Evolutionary conservation across 1,140 invertebrate genomes (phyloP), one percentile per base, ranked within the genome.

Genomic region (Gonatopus flavifemur): DNA sequence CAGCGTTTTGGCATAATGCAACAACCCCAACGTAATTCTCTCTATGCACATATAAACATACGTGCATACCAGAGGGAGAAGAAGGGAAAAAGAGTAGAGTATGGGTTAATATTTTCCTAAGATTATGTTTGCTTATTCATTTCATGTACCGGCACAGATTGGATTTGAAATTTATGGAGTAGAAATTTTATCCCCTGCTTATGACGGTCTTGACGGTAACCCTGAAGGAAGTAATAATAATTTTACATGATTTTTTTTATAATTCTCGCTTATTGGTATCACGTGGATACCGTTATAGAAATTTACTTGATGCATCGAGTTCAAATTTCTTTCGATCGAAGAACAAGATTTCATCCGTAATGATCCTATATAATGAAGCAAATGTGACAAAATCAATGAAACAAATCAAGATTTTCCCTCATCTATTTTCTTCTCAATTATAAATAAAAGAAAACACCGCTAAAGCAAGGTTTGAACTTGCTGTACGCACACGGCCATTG

Each of bases 91-190:
- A 42, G 31, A 59, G 37, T 39, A 28, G 25, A 6, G 25, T 32
- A 25, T 21, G 30, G 46, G 60, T 67, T 69, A 76, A 76, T 74
- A 70, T 75, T 74, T 74, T 74, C 49, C 60, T 64, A 73, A 67
- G 64, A 54, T 66, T 58, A 64, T 69, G 69, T 74, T 74, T 74
- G 63, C 52, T 50, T n/a, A 46, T 60, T 56, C 53, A 61, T 56
- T 61, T 63, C 69, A 72, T 69, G 72, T 69, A 70, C 63, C 66
- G 67, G 67, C 67, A 67, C 72, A 73, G 72, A 77, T 77, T 75
- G 69, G 72, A 76, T 76, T 76, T 74, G 64, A 69, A 73, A 66
- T 74, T 76, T 74, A 76, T 74, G 72, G 72, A 68, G 74, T 67
- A 70, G 72, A 77, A 77, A 70, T 74, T 53, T 64, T 71, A 2